Percentiles rank a stretch among this genome's conserved stretches.
phyloP scores from a whole-genome alignment of 2,797 vertebrate species.

The Malacoctenus gilli region DNA sequence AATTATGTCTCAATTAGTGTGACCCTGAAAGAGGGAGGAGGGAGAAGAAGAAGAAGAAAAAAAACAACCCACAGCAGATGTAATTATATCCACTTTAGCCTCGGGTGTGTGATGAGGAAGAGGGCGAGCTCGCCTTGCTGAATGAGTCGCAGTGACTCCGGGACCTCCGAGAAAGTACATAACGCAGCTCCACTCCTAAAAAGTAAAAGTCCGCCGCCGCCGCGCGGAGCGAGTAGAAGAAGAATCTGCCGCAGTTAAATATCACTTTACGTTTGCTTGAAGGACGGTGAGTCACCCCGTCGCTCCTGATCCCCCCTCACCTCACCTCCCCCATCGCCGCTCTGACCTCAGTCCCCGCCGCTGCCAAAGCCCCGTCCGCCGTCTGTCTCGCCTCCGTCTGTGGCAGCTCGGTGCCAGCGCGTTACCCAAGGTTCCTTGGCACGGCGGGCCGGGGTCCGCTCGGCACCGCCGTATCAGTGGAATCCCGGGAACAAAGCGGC shows the following conservation, averaged over 20 bases:
- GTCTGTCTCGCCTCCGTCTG: slow-evolving; percentile 61
- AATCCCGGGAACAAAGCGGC: slow-evolving; percentile 60
- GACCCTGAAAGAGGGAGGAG: slow-evolving; percentile 34
- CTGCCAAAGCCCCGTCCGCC: slow-evolving; percentile 70
- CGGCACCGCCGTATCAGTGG: slow-evolving; percentile 63
- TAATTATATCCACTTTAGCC: slow-evolving; percentile 52
- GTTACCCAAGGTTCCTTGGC: slow-evolving; percentile 66
- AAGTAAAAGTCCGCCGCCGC: slow-evolving; percentile 36
- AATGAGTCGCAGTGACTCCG: slow-evolving; percentile 43
- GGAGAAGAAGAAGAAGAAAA: slow-evolving; percentile 5
- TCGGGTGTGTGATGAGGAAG: slow-evolving; percentile 23
- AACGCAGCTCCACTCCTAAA: slow-evolving; percentile 42
- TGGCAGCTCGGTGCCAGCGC: slow-evolving; percentile 51
- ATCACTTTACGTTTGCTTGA: slow-evolving; percentile 33
- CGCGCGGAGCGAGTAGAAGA: no score
- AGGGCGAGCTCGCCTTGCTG: slow-evolving; percentile 38
- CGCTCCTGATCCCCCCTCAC: slow-evolving; percentile 53
- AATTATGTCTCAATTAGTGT: slow-evolving; percentile 80
- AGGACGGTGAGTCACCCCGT: slow-evolving; percentile 34
- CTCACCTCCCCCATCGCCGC: slow-evolving; percentile 69
- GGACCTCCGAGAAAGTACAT: slow-evolving; percentile 29
- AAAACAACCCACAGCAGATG: slow-evolving; percentile 10
- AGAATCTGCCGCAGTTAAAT: slow-evolving; percentile 44
- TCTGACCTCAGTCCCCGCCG: slow-evolving; percentile 85
- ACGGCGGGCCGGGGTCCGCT: slow-evolving; percentile 51